phyloP scores from a whole-genome alignment of 92 coral and sea anemone genomes.

The Bergia puertoricense region DNA sequence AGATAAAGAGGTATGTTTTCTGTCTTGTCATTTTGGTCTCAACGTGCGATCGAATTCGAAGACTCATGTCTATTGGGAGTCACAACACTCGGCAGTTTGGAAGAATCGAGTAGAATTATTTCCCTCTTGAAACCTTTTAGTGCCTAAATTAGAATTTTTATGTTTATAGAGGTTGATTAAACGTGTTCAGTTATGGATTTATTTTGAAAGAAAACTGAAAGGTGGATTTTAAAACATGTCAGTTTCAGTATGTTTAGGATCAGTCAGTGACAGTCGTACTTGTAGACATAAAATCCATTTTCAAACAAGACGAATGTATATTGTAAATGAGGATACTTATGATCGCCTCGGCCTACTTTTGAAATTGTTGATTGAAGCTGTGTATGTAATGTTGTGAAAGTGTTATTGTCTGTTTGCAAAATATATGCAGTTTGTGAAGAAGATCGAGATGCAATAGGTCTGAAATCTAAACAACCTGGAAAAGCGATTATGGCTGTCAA shows the following conservation, averaged over 20 bases:
- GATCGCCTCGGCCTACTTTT: not conserved
- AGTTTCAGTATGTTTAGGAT: not conserved
- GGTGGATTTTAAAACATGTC: not conserved
- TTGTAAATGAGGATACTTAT: not conserved
- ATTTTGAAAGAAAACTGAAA: not conserved
- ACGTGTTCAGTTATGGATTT: not conserved
- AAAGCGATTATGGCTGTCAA: not conserved
- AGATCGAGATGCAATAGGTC: no score
- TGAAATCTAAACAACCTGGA: slow-evolving; percentile 23
- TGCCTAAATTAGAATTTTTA: not conserved
- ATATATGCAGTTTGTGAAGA: no score
- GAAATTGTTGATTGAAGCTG: not conserved
- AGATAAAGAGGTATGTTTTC: slow-evolving; percentile 44
- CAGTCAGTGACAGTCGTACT: not conserved
- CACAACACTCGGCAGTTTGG: not conserved
- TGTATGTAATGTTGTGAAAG: not conserved
- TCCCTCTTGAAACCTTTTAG: not conserved
- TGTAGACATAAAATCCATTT: not conserved
- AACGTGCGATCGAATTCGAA: not conserved
- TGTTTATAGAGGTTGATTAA: not conserved
- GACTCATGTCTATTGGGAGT: not conserved
- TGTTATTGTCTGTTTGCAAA: not conserved
- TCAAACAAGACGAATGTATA: not conserved
- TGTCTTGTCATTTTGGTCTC: not conserved
- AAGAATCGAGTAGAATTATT: not conserved